Evolutionary conservation across 2,888 invertebrate species (phyloP).

Genomic region (Cryptocephalus moraei): DNA sequence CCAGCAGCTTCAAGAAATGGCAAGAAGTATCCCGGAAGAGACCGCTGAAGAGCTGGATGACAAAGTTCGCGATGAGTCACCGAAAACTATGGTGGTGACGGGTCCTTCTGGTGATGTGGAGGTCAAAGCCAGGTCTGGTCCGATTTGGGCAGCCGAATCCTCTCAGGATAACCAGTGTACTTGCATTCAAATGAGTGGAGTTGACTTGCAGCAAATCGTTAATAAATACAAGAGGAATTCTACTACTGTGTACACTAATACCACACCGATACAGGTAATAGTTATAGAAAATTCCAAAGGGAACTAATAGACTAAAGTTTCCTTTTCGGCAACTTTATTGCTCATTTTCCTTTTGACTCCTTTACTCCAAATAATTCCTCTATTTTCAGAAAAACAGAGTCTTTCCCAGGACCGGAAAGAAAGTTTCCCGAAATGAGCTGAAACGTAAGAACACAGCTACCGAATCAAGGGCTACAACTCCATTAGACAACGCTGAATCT

Average conservation of each 20-base stretch:
- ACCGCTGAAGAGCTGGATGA: conserved; percentile 23
- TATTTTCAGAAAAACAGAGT: too few species aligned
- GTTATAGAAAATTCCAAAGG: too few species aligned
- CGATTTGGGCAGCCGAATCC: conserved; percentile 20
- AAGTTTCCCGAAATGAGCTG: too few species aligned
- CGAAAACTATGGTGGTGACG: conserved; percentile 20
- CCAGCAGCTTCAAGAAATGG: conserved; percentile 34
- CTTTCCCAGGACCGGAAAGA: too few species aligned
- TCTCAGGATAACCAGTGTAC: conserved; percentile 27
- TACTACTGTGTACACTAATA: conserved; percentile 1
- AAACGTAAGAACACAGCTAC: too few species aligned
- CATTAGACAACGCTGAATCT: background rate
- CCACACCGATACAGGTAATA: background rate
- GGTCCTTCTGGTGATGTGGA: conserved; percentile 28
- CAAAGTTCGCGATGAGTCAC: conserved; percentile 14
- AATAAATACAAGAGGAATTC: conserved; percentile 19
- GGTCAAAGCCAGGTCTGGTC: conserved; percentile 18
- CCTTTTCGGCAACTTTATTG: too few species aligned
- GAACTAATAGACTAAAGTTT: background rate
- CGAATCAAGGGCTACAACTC: too few species aligned
- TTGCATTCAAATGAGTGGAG: conserved; percentile 26
- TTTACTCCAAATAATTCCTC: too few species aligned
- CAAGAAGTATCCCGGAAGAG: conserved; percentile 32
- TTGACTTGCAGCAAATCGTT: conserved; percentile 29
- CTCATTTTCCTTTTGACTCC: too few species aligned